Percentiles rank a stretch among this genome's conserved stretches.
These are phyloP conservation scores for Limanda limanda DNA, from an alignment of 2,113 vertebrate species.

Conservation along the genomic window DNA sequence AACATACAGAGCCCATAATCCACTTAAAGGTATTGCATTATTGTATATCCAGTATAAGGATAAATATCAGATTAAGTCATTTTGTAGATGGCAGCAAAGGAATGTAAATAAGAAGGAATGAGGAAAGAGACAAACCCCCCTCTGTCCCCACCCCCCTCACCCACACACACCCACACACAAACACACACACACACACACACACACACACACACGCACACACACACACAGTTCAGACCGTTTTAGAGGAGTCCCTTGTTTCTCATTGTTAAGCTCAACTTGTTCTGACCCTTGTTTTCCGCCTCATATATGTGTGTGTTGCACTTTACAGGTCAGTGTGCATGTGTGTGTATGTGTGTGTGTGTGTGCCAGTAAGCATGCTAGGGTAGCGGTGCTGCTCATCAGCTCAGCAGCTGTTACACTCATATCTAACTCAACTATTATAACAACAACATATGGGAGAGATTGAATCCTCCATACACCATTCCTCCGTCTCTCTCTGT, in stretches of 20 bases:
- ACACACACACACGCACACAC: conserved; percentile 1
- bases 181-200: too few species aligned
- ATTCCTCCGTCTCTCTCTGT: neutral
- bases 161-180: neutral
- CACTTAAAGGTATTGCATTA: conserved; percentile 45
- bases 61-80: conserved; percentile 42
- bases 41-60: conserved; percentile 38
- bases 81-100: conserved; percentile 10
- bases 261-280: conserved; percentile 5
- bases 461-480: conserved; percentile 33
- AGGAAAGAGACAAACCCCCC: neutral
- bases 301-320: conserved; percentile 18
- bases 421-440: conserved; percentile 44
- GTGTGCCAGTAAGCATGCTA: conserved; percentile 15
- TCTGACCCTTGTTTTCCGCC: conserved; percentile 30
- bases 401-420: conserved; percentile 62
- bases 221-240: neutral
- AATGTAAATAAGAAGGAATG: conserved; percentile 49
- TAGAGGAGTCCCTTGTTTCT: conserved; percentile 5
- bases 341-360: conserved; percentile 1
- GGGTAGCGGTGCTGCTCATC: conserved; percentile 12
- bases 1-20: conserved; percentile 27
- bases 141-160: neutral
- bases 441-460: conserved; percentile 49
- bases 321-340: conserved; percentile 29